Evolutionary conservation across 2,113 vertebrate species (phyloP).

Genomic region (Callionymus lyra): DNA sequence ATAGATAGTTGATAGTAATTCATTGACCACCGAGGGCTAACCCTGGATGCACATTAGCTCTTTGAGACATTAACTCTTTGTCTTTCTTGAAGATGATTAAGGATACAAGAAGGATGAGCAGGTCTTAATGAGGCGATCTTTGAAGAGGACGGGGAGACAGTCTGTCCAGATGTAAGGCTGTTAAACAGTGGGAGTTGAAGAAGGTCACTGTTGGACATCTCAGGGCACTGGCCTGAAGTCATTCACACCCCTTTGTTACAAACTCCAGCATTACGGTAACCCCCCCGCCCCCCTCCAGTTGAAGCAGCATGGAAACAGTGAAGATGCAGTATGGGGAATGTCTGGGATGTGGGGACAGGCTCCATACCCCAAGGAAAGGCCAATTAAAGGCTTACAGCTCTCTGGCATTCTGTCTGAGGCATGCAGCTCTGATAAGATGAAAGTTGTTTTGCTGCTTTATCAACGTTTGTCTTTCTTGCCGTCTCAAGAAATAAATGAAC

Average conservation of each 20-base stretch:
- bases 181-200: constrained; percentile 48
- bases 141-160: constrained; percentile 38
- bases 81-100: constrained; percentile 19
- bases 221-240: constrained; percentile 39
- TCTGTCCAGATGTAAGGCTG: constrained; percentile 45
- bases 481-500: constrained; percentile 24
- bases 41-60: neutral
- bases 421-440: constrained; percentile 58
- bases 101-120: constrained; percentile 10
- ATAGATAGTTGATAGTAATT: constrained; percentile 58
- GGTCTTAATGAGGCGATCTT: constrained; percentile 1
- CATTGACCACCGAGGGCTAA: neutral
- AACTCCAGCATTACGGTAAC: constrained; percentile 9
- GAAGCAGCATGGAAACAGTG: constrained; percentile 14
- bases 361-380: constrained; percentile 43
- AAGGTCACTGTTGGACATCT: constrained; percentile 42
- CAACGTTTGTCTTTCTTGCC: constrained; percentile 23
- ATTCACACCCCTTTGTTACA: constrained; percentile 48
- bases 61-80: constrained; percentile 24
- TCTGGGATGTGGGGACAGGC: constrained; percentile 46
- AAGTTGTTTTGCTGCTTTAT: constrained; percentile 36
- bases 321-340: constrained; percentile 30
- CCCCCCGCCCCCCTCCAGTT: constrained; percentile 2
- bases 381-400: constrained; percentile 53
- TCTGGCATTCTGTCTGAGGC: constrained; percentile 36